A percentile compares a stretch with the other conserved stretches of the same genome.
Conservation (phyloP, 2,888 invertebrate genomes). For the Tetranychus truncatus region DNA sequence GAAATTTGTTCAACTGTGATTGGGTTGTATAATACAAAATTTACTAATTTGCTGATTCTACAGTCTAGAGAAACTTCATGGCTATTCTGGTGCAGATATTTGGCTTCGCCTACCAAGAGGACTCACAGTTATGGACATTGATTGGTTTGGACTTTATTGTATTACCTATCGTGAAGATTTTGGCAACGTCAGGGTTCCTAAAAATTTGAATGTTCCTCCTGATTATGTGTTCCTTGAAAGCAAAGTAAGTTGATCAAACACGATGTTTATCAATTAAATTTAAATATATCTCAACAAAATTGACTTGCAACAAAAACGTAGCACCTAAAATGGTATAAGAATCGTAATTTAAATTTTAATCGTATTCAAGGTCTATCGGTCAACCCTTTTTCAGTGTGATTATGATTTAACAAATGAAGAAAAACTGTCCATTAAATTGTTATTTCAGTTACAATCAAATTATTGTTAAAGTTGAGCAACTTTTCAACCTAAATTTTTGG, state of each 20-base stretch:
- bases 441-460: not conserved
- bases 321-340: no score
- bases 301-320: not conserved
- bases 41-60: not conserved
- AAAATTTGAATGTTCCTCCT: slow-evolving; percentile 70
- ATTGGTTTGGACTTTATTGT: slow-evolving; percentile 80
- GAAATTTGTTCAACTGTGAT: not conserved
- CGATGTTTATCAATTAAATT: not conserved
- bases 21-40: not conserved
- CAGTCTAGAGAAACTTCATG: slow-evolving; percentile 55
- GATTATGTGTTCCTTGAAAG: slow-evolving; percentile 38
- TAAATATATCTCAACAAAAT: not conserved
- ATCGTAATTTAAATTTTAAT: not conserved
- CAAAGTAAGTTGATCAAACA: slow-evolving; percentile 2
- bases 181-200: slow-evolving; percentile 69
- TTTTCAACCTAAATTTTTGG: no score
- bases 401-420: not conserved
- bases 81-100: slow-evolving; percentile 76
- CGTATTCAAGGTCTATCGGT: not conserved
- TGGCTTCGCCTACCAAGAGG: slow-evolving; percentile 68
- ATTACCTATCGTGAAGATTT: slow-evolving; percentile 75
- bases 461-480: not conserved
- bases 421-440: not conserved
- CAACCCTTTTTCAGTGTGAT: not conserved
- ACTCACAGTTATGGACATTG: slow-evolving; percentile 69